Conservation (phyloP, 2,797 vertebrate genomes). For the Ctenochaetus hawaiiensis region DNA sequence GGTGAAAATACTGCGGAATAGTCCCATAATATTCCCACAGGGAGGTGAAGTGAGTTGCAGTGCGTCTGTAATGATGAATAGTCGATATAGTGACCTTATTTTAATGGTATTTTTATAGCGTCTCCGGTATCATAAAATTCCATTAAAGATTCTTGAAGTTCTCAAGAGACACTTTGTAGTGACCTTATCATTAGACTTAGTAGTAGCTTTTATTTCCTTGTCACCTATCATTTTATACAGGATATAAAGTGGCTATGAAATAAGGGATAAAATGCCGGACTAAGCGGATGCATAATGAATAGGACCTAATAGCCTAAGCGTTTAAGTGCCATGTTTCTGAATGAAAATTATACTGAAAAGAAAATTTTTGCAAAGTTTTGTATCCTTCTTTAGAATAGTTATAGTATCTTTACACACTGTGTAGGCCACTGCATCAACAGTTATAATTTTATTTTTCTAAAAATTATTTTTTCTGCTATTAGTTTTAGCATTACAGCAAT, state of each 20-base stretch:
- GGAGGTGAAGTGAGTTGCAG: constrained; percentile 21
- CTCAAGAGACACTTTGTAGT: constrained; percentile 11
- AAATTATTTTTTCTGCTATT: background rate
- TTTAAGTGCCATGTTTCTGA: too few species aligned
- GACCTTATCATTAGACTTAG: constrained; percentile 6
- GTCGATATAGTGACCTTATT: constrained; percentile 22
- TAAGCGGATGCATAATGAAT: background rate
- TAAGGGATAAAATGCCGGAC: background rate
- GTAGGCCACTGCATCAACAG: background rate
- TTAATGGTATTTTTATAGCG: constrained; percentile 37
- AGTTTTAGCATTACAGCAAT: background rate
- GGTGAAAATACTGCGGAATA: constrained; percentile 5
- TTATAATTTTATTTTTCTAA: background rate
- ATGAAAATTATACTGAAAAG: too few species aligned
- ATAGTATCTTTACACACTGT: background rate
- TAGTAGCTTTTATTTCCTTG: background rate
- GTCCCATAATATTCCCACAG: constrained; percentile 23
- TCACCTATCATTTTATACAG: background rate
- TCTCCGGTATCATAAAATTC: constrained; percentile 21
- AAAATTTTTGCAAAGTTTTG: too few species aligned
- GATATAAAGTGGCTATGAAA: background rate
- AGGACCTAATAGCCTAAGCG: too few species aligned
- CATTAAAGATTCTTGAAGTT: constrained; percentile 7
- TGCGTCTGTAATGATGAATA: constrained; percentile 31
- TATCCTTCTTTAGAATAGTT: background rate